Percentiles rank a stretch among this genome's conserved stretches.
phyloP scores from a whole-genome alignment of 2,888 invertebrate genomes.

The Coronaproctus castanopsis region DNA sequence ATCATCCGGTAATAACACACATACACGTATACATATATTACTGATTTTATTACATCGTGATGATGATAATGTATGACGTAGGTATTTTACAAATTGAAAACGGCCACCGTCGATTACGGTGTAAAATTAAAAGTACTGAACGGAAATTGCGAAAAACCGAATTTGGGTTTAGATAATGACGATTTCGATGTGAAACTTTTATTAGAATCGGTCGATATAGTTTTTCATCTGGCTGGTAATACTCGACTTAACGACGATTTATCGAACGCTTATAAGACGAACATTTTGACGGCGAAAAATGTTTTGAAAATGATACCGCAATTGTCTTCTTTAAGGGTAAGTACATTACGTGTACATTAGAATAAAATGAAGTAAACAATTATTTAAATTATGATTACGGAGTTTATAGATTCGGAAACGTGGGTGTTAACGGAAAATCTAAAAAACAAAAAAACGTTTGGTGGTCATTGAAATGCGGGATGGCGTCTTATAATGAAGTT shows the following conservation, averaged over 20 bases:
- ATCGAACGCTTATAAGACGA: neutral
- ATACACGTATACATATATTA: too few relatives aligned
- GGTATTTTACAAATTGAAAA: neutral
- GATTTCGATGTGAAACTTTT: neutral
- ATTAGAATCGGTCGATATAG: neutral
- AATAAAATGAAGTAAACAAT: too few relatives aligned
- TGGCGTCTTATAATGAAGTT: too few relatives aligned
- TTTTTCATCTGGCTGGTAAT: neutral
- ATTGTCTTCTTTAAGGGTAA: neutral
- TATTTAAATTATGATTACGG: too few relatives aligned
- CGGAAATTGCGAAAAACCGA: neutral
- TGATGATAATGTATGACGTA: too few relatives aligned
- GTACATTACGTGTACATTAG: too few relatives aligned
- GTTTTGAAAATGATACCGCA: neutral
- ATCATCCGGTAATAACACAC: too few relatives aligned
- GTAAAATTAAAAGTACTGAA: neutral
- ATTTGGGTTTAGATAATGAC: neutral
- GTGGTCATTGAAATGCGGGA: too few relatives aligned
- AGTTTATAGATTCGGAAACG: too few relatives aligned
- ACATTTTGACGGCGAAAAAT: neutral
- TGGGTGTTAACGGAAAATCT: too few relatives aligned
- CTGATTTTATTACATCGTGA: too few relatives aligned
- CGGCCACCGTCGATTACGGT: neutral
- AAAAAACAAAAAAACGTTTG: too few relatives aligned
- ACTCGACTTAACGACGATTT: neutral